These are phyloP conservation scores for Habropoda laboriosa DNA, from an alignment of 1,140 invertebrate species.

Conservation along the genomic window DNA sequence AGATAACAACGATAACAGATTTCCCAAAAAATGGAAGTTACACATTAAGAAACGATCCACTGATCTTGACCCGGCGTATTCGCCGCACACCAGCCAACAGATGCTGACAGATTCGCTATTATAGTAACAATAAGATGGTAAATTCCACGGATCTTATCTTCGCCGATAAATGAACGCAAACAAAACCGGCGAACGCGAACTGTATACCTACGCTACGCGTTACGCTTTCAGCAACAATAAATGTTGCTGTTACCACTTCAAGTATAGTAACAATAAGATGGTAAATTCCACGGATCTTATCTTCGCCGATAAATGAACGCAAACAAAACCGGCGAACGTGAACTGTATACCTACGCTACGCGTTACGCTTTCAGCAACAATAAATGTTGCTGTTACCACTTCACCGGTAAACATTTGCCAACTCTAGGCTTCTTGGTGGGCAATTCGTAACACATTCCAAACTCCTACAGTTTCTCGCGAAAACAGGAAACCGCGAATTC, in stretches of 20 bases:
- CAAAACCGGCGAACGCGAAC: background rate
- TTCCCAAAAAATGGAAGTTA: no score
- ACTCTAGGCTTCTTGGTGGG: background rate
- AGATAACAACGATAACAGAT: no score
- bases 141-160: constrained; percentile 18
- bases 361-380: background rate
- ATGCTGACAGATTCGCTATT: background rate
- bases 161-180: background rate
- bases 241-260: no score
- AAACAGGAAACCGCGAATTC: background rate
- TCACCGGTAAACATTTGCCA: background rate
- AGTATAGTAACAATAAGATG: no score
- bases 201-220: background rate
- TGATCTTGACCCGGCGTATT: background rate
- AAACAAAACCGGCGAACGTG: background rate
- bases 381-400: no score
- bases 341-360: background rate
- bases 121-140: no score
- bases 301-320: background rate
- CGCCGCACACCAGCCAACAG: background rate
- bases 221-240: background rate
- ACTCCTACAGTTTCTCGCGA: background rate
- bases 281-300: constrained; percentile 5
- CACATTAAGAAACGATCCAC: background rate
- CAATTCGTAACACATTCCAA: background rate